These are phyloP conservation scores for Chamaetylas fuelleborni DNA, from an alignment of 2,113 vertebrate species.

Conservation along the genomic window DNA sequence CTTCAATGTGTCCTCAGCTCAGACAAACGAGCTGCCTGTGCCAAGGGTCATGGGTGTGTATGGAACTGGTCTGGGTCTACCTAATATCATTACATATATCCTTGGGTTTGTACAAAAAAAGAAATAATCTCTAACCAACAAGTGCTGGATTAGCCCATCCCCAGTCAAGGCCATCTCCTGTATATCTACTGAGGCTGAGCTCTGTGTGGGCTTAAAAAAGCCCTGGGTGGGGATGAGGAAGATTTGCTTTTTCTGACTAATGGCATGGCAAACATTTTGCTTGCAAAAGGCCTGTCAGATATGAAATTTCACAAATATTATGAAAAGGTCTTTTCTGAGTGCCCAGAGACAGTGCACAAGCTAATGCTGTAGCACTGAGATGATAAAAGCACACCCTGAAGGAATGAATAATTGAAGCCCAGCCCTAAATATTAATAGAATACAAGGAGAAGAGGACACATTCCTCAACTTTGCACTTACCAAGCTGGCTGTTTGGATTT, in stretches of 20 bases:
- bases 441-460: constrained; percentile 34
- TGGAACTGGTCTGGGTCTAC: neutral
- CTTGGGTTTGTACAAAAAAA: neutral
- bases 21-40: neutral
- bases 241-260: neutral
- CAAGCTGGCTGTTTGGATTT: neutral
- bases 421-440: constrained; percentile 63
- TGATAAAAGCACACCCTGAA: constrained; percentile 50
- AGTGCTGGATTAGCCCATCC: neutral
- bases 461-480: constrained; percentile 43
- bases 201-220: neutral
- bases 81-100: neutral
- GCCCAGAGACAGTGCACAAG: neutral
- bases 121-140: neutral
- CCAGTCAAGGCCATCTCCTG: neutral
- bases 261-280: neutral
- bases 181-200: neutral
- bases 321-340: neutral
- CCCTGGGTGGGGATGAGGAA: neutral
- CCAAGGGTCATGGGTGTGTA: neutral
- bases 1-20: neutral
- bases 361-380: constrained; percentile 12
- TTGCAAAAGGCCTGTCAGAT: neutral
- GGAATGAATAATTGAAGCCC: constrained; percentile 65
- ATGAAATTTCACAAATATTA: constrained; percentile 17